Evolutionary conservation across 2,113 vertebrate species (phyloP), one percentile per base, ranked within the genome.

Genomic region (Neofelis nebulosa): DNA sequence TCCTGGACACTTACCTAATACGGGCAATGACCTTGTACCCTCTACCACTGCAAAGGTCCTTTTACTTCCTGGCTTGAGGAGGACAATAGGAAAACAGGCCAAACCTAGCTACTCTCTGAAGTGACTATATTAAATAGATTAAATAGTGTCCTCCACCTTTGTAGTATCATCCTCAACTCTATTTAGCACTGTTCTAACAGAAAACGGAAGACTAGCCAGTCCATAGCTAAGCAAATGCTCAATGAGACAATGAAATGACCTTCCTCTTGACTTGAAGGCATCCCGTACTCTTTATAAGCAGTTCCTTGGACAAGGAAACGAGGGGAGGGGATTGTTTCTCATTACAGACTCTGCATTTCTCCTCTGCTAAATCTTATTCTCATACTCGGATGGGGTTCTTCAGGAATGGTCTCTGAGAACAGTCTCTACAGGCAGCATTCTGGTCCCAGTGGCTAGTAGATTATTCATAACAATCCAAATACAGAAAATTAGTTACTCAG

Each of bases 401-500:
- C 13, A 27, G 16, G 10, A 89, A 78, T n/a, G 10, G 36, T 41
- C 92, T 33, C 79, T 90, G 18, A 61, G 65, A 79, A 36, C 31
- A 38, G n/a, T 76, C 57, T 66, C 95, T 63, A 5, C 10, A 89
- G 41, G 55, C 48, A 93, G 23, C 36, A 87, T 96, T 87, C 87
- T 84, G 45, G 69, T 41, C 82, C 52, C 29, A 41, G 4, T 80
- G 90, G 74, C 83, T 80, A 92, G 55, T 5, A 83, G 73, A 89
- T 95, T 95, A 97, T 94, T 84, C 94, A 92, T 29, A 92, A 76
- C 84, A 78, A 95, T 84, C 83, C 45, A 95, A 94, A 97, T 94
- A 96, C 55, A 97, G 94, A 94, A 97, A 90, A 93, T 82, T 48
- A 82, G 96, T 95, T 95, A 97, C 96, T 96, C 73, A 87, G 83